Evolutionary conservation across 2,113 vertebrate genomes (phyloP), one percentile per base, ranked within the genome.

Genomic region (Herpailurus yagouaroundi): DNA sequence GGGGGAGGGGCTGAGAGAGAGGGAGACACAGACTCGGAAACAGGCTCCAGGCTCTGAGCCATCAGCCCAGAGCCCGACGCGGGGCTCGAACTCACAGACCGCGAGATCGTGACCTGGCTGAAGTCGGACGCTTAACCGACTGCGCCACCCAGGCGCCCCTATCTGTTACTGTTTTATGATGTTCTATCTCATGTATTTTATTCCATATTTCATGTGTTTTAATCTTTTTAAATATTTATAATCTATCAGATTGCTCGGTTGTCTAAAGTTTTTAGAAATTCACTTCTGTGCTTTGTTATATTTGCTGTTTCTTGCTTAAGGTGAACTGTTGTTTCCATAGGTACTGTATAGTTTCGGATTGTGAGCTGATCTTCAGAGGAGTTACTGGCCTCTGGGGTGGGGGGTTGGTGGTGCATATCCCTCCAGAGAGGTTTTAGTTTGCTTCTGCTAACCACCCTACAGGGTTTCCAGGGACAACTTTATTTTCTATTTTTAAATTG

Each of bases 401-500:
- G 45, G 45, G 45, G 45, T 45, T 45, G 45, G 45, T 45, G 11
- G 9, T 48, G 9, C 15, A 13, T 89, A n/a, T 45, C 25, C 2
- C 63, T 96, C 13, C 1, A 66, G 87, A 84, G 48, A 89, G 33
- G 69, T 82, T 87, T 94, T 77, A 27, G 14, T 92, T 96, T 89
- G 57, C 41, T 95, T 97, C 94, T 83, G 55, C 38, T n/a, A 89
- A 6, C 33, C 4, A 92, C 48, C 4, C 18, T 73, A 41, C 16
- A 79, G 21, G 27, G 16, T 91, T 91, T 88, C 41, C 45, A 91
- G 63, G 64, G 38, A 92, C 27, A 7, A 25, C 25, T 84, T 74
- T n/a, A 38, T 19, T 38, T 95, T 77, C 31, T 33, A 63, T 73
- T 96, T 85, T 92, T 89, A 91, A 97, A 71, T 92, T 83, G 27